Evolutionary conservation across 2,797 vertebrate species (phyloP).

Genomic region (Phoebastria nigripes): DNA sequence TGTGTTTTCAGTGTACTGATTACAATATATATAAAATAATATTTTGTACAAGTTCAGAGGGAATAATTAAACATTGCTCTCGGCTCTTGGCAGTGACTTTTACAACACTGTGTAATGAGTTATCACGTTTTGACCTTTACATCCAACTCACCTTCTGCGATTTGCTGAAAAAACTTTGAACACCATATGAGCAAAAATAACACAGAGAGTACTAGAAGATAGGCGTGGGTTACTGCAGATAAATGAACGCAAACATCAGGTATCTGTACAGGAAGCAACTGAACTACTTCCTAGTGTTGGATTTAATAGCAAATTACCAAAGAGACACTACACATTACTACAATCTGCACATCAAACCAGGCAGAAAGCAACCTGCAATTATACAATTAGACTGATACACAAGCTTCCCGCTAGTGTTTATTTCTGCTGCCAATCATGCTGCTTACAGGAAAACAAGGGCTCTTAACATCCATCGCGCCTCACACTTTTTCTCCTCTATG

Average conservation of each 20-base stretch:
- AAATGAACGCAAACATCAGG: not conserved
- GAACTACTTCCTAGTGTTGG: constrained; percentile 14
- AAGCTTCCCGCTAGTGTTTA: constrained; percentile 66
- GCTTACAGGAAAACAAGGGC: constrained; percentile 70
- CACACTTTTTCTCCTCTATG: not conserved
- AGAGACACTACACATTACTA: constrained; percentile 46
- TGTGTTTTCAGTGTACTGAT: not conserved
- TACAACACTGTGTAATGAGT: constrained; percentile 17
- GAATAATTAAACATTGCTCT: constrained; percentile 40
- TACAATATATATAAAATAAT: constrained; percentile 21
- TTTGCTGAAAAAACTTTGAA: not conserved
- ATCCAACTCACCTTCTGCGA: not conserved
- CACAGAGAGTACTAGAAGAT: not conserved
- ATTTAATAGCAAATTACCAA: constrained; percentile 49
- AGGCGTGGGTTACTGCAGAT: not conserved
- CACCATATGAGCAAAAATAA: not conserved
- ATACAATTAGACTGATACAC: constrained; percentile 71
- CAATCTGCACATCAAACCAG: constrained; percentile 64
- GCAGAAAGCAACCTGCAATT: constrained; percentile 70
- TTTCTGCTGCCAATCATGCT: constrained; percentile 66
- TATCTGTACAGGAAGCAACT: not conserved
- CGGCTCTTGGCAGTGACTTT: constrained; percentile 7
- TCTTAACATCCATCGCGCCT: not conserved
- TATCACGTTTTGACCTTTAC: constrained; percentile 34
- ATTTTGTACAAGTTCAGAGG: constrained; percentile 52